Conservation (phyloP, 2,113 vertebrate species). For the Gila orcuttii region DNA sequence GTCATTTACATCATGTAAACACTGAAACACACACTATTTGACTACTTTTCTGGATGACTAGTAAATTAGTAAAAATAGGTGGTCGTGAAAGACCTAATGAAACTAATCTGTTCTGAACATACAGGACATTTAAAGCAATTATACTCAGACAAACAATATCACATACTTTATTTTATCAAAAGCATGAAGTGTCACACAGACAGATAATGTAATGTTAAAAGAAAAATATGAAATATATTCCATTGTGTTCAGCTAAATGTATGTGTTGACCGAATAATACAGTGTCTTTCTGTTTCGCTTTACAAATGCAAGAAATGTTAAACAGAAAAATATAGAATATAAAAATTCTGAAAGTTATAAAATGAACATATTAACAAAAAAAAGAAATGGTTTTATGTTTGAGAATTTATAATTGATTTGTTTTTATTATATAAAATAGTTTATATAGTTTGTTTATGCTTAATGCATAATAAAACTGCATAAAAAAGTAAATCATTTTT, state of each 20-base stretch:
- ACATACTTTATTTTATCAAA: not conserved
- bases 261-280: not conserved
- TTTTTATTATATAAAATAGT: not conserved
- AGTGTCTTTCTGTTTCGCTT: not conserved
- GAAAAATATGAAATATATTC: not conserved
- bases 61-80: not conserved
- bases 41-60: conserved; percentile 22
- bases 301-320: not conserved
- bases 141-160: not conserved
- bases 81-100: not conserved
- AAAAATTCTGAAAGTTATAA: not conserved
- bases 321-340: not conserved
- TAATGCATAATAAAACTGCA: too few species aligned
- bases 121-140: not conserved
- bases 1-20: conserved; percentile 10
- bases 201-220: not conserved
- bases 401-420: not conserved
- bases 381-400: not conserved
- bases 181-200: not conserved
- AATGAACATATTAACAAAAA: too few species aligned
- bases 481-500: too few species aligned
- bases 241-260: not conserved
- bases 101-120: not conserved
- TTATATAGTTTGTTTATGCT: too few species aligned
- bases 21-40: not conserved